Base-by-base conservation (phyloP, 2,113 vertebrate genomes). In the Polypterus bichir region DNA sequence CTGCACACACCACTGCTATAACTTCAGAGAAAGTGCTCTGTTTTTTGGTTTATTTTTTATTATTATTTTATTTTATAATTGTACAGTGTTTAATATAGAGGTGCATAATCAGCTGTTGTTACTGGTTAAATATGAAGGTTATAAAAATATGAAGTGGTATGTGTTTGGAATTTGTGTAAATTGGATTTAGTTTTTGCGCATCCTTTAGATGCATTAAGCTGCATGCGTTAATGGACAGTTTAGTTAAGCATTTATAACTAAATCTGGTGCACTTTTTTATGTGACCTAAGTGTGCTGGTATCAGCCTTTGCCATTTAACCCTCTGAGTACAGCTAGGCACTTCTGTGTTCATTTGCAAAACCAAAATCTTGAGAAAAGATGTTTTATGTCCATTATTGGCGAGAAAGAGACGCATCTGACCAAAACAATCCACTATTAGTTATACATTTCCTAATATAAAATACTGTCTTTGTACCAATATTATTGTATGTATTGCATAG, bases 221-320 rank as follows among this genome's bases (percentile, higher is more conserved):
- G 96, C 96, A 98, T 98, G 96, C 91, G 84, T 92, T 88, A 85
- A 90, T 85, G 79, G 90, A 91, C 89, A 82, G 79, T 97, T 92
- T 88, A 88, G 89, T 91, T 91, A 81, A 87, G 88, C 88, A 87
- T 93, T 89, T 89, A 81, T 87, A 89, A 88, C 78, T 85, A 83
- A 91, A 89, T 81, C 85, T 84, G 88, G 89, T 90, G 83, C 89
- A 92, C 89, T 90, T 89, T 91, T 69, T 76, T 84, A 80, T 66
- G 80, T 77, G 83, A 84, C 72, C 71, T 81, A 83, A 84, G 85
- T 87, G 89, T 89, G 91, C 89, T 81, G 81, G 76, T 80, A 73
- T 84, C 88, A 89, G 88, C 90, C 84, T 86, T 81, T 86, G 82
- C 86, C 83, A 87, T 92, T 94, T 91, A 94, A 92, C 92, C 93